These are phyloP conservation scores for Aphidius gifuensis DNA, from an alignment of 1,140 invertebrate species.

Conservation along the genomic window DNA sequence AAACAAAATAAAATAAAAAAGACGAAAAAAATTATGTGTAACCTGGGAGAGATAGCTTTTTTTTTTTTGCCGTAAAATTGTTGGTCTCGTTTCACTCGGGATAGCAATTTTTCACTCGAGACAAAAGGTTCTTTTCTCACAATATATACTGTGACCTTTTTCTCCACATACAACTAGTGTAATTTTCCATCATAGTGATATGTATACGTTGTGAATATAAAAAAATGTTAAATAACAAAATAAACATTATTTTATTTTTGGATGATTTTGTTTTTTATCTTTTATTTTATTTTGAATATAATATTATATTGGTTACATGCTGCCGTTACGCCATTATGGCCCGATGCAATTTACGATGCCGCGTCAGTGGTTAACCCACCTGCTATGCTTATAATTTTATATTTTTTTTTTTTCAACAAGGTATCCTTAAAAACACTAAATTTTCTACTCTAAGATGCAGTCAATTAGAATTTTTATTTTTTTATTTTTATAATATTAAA, in stretches of 20 bases:
- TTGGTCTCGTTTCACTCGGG: no score
- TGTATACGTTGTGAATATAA: conserved; percentile 20
- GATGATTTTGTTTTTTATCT: neutral
- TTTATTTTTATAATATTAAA: no score
- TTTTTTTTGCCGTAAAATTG: no score
- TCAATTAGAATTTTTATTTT: no score
- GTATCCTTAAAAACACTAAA: conserved; percentile 8
- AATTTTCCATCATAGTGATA: neutral
- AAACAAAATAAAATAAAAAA: no score
- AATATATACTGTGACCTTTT: neutral
- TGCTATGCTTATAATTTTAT: conserved; percentile 13
- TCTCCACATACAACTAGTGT: conserved; percentile 13
- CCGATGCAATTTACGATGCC: conserved; percentile 29
- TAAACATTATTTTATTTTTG: neutral
- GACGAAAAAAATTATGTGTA: no score
- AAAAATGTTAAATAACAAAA: conserved; percentile 37
- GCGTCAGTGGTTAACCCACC: conserved; percentile 26
- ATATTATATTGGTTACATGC: conserved; percentile 21
- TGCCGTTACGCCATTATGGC: conserved; percentile 29
- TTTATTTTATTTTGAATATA: neutral
- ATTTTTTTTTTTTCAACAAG: conserved; percentile 14
- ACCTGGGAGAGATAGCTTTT: no score
- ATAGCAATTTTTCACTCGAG: no score
- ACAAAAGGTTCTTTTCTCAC: no score
- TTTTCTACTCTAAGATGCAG: conserved; percentile 2